phyloP scores from a whole-genome alignment of 2,888 invertebrate genomes.

The Nebria salina region DNA sequence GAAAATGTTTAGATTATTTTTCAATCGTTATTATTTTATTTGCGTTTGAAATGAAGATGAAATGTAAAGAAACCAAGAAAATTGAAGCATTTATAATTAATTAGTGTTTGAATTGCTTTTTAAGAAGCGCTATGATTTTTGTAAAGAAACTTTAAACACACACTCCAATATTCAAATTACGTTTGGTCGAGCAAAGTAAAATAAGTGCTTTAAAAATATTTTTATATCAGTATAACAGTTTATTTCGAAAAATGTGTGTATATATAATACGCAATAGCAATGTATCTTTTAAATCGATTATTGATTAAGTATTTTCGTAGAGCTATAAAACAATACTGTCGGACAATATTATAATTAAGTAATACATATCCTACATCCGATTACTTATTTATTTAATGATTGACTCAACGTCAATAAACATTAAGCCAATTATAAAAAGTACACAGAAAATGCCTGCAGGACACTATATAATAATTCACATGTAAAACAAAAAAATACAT shows the following conservation, averaged over 20 bases:
- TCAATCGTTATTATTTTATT: conserved; percentile 34
- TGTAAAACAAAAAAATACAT: background rate
- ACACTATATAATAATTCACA: background rate
- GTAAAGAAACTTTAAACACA: background rate
- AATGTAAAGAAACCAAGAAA: background rate
- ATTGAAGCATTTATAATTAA: conserved; percentile 16
- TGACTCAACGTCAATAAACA: too few species aligned
- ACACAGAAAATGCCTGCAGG: background rate
- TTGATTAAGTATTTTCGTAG: too few species aligned
- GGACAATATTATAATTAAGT: background rate
- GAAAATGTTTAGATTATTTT: conserved; percentile 33
- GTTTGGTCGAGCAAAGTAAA: too few species aligned
- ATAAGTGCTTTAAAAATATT: too few species aligned
- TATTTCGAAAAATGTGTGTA: too few species aligned
- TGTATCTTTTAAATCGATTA: too few species aligned
- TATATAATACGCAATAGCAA: too few species aligned
- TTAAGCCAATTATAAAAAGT: background rate
- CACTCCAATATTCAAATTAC: background rate
- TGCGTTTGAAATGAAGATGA: conserved; percentile 5
- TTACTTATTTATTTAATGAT: background rate
- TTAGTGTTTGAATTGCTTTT: background rate
- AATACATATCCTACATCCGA: background rate
- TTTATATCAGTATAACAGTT: too few species aligned
- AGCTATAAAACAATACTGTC: too few species aligned
- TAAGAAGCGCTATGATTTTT: background rate